Percentiles rank a stretch among this genome's conserved stretches.
These are phyloP conservation scores for Calameuta idolon DNA, from an alignment of 2,888 invertebrate species.

Conservation along the genomic window DNA sequence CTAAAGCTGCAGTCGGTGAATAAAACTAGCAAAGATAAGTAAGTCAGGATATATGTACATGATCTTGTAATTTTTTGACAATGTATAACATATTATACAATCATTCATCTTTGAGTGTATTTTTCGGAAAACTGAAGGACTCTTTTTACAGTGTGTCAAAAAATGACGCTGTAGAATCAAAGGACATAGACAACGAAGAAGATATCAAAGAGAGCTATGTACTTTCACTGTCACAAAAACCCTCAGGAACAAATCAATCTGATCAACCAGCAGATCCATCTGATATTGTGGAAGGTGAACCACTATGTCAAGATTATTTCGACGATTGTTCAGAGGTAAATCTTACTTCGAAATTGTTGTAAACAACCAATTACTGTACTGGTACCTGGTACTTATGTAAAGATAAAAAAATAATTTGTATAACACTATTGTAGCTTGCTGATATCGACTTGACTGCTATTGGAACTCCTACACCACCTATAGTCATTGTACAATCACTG, in stretches of 20 bases:
- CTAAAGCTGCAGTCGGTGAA: constrained; percentile 38
- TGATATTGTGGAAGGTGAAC: constrained; percentile 10
- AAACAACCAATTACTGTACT: not conserved
- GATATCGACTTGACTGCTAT: constrained; percentile 77
- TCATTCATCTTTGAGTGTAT: not conserved
- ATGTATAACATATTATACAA: constrained; percentile 7
- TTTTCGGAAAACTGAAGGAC: not conserved
- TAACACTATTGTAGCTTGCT: constrained; percentile 68
- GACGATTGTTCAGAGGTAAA: constrained; percentile 59
- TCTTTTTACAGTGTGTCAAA: constrained; percentile 27
- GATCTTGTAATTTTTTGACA: not conserved
- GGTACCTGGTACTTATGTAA: not conserved
- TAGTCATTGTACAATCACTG: constrained; percentile 82
- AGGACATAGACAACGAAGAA: constrained; percentile 59
- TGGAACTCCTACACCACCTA: constrained; percentile 72
- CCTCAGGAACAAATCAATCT: constrained; percentile 28
- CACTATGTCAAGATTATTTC: constrained; percentile 35
- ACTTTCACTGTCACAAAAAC: constrained; percentile 76
- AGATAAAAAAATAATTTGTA: not conserved
- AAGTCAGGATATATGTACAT: not conserved
- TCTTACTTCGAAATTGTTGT: constrained; percentile 16
- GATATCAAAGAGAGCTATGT: constrained; percentile 76
- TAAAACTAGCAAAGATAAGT: constrained; percentile 29
- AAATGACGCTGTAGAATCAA: constrained; percentile 46
- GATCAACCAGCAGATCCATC: not conserved